Evolutionary conservation across 92 coral and sea anemone species (phyloP).

Genomic region (Parazoanthus swiftii): DNA sequence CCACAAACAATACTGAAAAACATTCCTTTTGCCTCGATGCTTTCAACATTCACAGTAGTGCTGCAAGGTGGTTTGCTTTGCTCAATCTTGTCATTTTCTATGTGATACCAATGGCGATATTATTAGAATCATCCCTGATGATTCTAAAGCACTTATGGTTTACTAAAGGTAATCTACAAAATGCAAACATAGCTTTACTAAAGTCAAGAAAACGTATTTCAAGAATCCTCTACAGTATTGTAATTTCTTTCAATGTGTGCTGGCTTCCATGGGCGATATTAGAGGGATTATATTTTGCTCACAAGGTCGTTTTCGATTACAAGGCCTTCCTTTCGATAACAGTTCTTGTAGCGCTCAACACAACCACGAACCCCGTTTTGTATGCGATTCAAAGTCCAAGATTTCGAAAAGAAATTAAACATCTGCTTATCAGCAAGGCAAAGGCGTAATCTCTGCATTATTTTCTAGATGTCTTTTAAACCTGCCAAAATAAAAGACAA

Average conservation of each 20-base stretch:
- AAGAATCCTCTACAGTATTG: not conserved
- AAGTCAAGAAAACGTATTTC: constrained; percentile 6
- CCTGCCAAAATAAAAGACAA: too few relatives aligned
- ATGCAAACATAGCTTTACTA: not conserved
- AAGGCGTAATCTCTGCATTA: not conserved
- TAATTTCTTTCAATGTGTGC: not conserved
- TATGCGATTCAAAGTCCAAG: constrained; percentile 22
- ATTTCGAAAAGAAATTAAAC: constrained; percentile 5
- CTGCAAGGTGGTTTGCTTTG: not conserved
- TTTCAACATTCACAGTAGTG: not conserved
- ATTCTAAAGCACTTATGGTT: not conserved
- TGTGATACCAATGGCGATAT: not conserved
- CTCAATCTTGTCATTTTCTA: not conserved
- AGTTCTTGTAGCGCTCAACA: constrained; percentile 5
- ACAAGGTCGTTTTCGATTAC: not conserved
- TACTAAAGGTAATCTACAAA: not conserved
- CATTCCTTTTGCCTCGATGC: not conserved
- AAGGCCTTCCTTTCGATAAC: not conserved
- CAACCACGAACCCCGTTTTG: constrained; percentile 7
- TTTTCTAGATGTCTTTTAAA: too few relatives aligned
- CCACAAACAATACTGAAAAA: not conserved
- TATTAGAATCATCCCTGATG: not conserved
- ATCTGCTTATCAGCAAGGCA: not conserved
- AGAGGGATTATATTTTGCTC: not conserved
- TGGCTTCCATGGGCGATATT: constrained; percentile 10